phyloP scores from a whole-genome alignment of 2,113 vertebrate genomes.

The Eolophus roseicapilla region DNA sequence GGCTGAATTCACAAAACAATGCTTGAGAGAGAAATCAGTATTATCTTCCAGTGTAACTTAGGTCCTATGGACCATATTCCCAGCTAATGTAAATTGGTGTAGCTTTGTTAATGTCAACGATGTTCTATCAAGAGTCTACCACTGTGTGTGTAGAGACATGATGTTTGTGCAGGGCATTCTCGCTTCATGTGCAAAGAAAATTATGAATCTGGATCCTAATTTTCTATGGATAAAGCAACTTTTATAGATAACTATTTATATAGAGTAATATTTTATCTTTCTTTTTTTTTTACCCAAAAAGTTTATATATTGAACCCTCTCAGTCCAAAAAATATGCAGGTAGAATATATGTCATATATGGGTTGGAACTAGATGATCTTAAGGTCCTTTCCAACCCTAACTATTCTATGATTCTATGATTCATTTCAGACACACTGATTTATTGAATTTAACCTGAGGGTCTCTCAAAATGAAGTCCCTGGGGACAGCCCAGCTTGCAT shows the following conservation, averaged over 20 bases:
- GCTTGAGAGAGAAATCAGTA: not conserved
- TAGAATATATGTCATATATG: not conserved
- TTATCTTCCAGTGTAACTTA: not conserved
- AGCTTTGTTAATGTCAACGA: not conserved
- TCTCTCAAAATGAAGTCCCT: not conserved
- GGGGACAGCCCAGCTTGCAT: not conserved
- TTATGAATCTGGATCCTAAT: not conserved
- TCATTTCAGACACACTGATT: not conserved
- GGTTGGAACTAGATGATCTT: no score
- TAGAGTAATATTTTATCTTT: not conserved
- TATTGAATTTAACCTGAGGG: not conserved
- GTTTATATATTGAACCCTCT: not conserved
- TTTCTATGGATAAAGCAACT: slow-evolving; percentile 19
- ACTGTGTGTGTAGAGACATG: not conserved
- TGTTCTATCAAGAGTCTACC: not conserved
- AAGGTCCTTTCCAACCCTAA: no score
- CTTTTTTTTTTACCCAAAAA: not conserved
- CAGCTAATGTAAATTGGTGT: not conserved
- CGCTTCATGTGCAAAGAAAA: not conserved
- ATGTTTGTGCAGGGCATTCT: not conserved
- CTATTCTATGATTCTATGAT: no score
- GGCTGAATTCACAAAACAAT: slow-evolving; percentile 45
- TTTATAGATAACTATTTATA: slow-evolving; percentile 47
- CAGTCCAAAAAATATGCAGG: not conserved
- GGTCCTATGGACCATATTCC: slow-evolving; percentile 51